These are phyloP conservation scores for Plumapathes pennacea DNA, from an alignment of 92 coral and sea anemone species.

Conservation along the genomic window DNA sequence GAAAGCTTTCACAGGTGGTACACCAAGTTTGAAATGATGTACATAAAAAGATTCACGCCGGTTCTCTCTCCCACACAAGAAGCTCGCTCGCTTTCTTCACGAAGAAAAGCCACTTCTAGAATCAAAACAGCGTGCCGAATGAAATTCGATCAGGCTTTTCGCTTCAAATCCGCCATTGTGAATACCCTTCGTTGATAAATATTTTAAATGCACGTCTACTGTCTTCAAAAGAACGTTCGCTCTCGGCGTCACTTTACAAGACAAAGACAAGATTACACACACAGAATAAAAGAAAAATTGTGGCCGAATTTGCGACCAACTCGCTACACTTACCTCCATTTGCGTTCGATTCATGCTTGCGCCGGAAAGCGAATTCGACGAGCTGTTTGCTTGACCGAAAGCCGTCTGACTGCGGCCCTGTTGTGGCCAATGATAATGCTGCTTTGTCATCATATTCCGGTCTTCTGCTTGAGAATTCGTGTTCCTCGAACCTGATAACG, in stretches of 20 bases:
- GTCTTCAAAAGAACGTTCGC: slow-evolving; percentile 6
- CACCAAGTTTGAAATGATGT: slow-evolving; percentile 65
- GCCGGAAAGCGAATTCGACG: slow-evolving; percentile 59
- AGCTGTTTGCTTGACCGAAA: slow-evolving; percentile 31
- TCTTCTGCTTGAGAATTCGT: slow-evolving; percentile 72
- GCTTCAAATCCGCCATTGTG: slow-evolving; percentile 90
- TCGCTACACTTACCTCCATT: slow-evolving; percentile 71
- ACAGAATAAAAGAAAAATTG: too few relatives aligned
- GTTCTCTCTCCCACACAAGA: slow-evolving; percentile 24
- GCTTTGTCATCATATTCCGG: slow-evolving; percentile 70
- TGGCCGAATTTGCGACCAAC: too few relatives aligned
- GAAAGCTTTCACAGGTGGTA: slow-evolving; percentile 69
- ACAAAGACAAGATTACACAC: too few relatives aligned
- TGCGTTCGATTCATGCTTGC: slow-evolving; percentile 63
- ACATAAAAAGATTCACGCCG: slow-evolving; percentile 31
- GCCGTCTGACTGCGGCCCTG: slow-evolving; percentile 36
- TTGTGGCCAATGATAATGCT: slow-evolving; percentile 71
- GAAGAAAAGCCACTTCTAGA: too few relatives aligned
- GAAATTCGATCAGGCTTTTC: slow-evolving; percentile 85
- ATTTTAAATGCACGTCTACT: slow-evolving; percentile 81
- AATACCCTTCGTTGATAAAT: slow-evolving; percentile 64
- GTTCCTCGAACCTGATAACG: slow-evolving; percentile 62
- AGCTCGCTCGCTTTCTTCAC: too few relatives aligned
- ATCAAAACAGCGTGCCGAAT: too few relatives aligned
- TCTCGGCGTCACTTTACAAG: too few relatives aligned